Percentiles rank a stretch among this genome's conserved stretches.
Conservation (phyloP, 1,140 invertebrate genomes). For the Archivesica marissinica region DNA sequence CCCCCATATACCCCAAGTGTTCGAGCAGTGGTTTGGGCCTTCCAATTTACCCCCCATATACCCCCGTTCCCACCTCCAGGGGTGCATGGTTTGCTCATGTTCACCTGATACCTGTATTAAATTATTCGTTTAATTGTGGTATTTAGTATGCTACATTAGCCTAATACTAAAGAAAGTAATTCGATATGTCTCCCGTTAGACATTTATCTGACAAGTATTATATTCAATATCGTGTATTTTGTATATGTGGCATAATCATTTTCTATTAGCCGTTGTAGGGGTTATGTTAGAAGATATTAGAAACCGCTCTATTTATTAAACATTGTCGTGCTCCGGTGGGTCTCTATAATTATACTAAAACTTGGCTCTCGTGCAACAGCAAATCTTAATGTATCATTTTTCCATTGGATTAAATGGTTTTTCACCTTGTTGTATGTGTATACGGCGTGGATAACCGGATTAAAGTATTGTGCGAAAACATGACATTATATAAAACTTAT, state of each 20-base stretch:
- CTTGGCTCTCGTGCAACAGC: conserved; percentile 24
- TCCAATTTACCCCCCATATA: no score
- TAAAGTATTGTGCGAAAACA: conserved; percentile 20
- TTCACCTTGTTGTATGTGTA: conserved; percentile 1
- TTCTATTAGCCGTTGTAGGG: neutral
- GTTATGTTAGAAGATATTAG: neutral
- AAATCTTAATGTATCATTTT: no score
- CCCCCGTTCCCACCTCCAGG: no score
- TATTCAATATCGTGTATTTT: neutral
- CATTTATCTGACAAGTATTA: neutral
- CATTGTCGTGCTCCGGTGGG: neutral
- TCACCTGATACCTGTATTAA: no score
- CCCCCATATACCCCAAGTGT: no score
- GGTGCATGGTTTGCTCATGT: no score
- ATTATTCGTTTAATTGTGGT: no score
- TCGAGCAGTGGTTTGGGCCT: no score
- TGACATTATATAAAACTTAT: neutral
- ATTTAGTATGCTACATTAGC: no score
- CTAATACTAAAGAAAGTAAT: no score
- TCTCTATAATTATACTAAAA: neutral
- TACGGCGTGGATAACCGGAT: conserved; percentile 11
- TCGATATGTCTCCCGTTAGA: neutral
- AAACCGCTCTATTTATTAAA: neutral
- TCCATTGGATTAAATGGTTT: conserved; percentile 26
- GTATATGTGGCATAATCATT: neutral